Base-by-base conservation (phyloP, 1,140 invertebrate genomes). In the Drosophila jambulina region DNA sequence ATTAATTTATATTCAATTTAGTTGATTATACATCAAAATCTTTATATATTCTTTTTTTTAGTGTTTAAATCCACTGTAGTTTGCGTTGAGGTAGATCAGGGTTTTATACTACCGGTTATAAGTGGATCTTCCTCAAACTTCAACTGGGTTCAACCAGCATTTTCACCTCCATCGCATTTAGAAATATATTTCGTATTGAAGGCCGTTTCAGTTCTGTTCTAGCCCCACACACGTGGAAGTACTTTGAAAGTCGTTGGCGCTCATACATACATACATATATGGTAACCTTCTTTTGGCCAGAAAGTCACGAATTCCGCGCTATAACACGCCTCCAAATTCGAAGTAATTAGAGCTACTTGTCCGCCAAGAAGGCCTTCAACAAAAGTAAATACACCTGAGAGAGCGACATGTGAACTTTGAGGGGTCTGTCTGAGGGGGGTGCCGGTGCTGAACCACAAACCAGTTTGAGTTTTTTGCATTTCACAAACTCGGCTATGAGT, bases 391-490 rank as follows among this genome's bases (percentile, higher is more conserved):
- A 72, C 67, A 49, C 32, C 46, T 43, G 19, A 34, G 70, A 42
- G 67, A 51, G 65, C 17, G 34, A 42, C 36, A 36, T 48, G 36
- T 72, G 70, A 34, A 21, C 19, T 59, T 15, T 5, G 65, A 38
- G 64, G 64, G 51, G 25, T 10, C 13, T 34, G 29, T 15, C 27
- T 53, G 49, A 2, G 49, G 19, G 17, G 36, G 34, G 8, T 23
- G n/a, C 6, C 9, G 13, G 21, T 17, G 38, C 27, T 27, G 9
- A 36, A 9, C 15, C 12, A 21, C 32, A 59, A 72, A 72, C 70
- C 70, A 71, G 70, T 72, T 72, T 72, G 10, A 36, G 29, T 10
- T 60, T 60, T 71, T 71, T 72, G 69, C 69, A 72, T 70, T 70
- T 56, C 27, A 70, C 65, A 58, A 23, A 72, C 27, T 56, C 68